Evolutionary conservation across 2,888 invertebrate species (phyloP).

Genomic region (Cordilura impudica): DNA sequence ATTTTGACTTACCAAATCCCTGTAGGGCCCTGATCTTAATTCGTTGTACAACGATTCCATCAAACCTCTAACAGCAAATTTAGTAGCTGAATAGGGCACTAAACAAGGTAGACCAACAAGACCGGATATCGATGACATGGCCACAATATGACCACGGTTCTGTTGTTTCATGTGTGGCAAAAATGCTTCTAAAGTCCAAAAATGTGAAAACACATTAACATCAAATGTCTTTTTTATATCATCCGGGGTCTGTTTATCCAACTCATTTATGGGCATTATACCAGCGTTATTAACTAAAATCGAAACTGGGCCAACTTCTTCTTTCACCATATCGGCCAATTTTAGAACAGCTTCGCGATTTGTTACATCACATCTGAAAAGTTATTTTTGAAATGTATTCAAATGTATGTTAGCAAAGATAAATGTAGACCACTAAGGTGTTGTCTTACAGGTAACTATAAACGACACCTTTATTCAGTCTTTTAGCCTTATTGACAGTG

Average conservation of each 20-base stretch:
- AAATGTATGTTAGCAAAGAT: conserved; percentile 13
- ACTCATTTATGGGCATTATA: conserved; percentile 88
- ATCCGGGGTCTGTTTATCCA: conserved; percentile 82
- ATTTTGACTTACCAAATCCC: conserved; percentile 69
- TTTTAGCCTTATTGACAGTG: conserved; percentile 81
- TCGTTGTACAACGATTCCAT: conserved; percentile 92
- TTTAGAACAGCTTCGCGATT: conserved; percentile 83
- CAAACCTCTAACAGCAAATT: conserved; percentile 89
- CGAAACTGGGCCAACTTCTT: conserved; percentile 87
- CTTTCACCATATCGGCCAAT: conserved; percentile 82
- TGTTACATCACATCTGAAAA: conserved; percentile 87
- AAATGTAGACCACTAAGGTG: not conserved
- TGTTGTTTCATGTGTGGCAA: conserved; percentile 86
- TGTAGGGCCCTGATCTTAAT: conserved; percentile 80
- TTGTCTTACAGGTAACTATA: conserved; percentile 78
- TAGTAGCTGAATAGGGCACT: conserved; percentile 89
- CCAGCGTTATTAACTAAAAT: conserved; percentile 92
- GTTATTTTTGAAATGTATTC: not conserved
- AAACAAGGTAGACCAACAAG: conserved; percentile 85
- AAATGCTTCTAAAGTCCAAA: conserved; percentile 87
- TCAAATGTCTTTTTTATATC: conserved; percentile 86
- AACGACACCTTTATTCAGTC: conserved; percentile 72
- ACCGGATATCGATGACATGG: conserved; percentile 88
- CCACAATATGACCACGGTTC: conserved; percentile 87
- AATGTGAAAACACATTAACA: conserved; percentile 88